Evolutionary conservation across 53 echinoderm and acorn worm genomes (phyloP).

Genomic region (Pentamera pediparva): DNA sequence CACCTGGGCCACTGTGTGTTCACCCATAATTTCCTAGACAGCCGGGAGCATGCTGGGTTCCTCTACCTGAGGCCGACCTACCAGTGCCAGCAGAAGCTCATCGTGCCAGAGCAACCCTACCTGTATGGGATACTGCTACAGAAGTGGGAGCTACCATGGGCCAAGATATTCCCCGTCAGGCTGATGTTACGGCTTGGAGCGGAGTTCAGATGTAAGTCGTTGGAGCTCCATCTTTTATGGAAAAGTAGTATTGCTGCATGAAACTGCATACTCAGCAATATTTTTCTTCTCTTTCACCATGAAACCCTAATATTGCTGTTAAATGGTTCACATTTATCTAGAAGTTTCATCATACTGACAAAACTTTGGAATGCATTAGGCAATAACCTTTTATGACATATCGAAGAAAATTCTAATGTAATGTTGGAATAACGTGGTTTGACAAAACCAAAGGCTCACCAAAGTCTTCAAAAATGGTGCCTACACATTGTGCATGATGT

Average conservation of each 20-base stretch:
- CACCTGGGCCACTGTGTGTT: conserved; percentile 88
- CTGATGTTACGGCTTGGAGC: conserved; percentile 90
- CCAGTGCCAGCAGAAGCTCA: conserved; percentile 85
- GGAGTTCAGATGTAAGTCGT: conserved; percentile 92
- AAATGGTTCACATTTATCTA: too few species aligned
- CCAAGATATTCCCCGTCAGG: conserved; percentile 91
- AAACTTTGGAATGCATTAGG: background rate
- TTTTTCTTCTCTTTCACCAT: too few species aligned
- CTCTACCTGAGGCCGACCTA: conserved; percentile 87
- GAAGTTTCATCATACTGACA: too few species aligned
- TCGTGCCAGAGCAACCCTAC: conserved; percentile 86
- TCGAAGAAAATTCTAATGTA: background rate
- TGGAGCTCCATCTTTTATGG: too few species aligned
- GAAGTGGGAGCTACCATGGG: conserved; percentile 99
- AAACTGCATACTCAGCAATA: too few species aligned
- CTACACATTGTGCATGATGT: too few species aligned
- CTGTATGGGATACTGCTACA: conserved; percentile 87
- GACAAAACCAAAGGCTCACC: too few species aligned
- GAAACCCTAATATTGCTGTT: too few species aligned
- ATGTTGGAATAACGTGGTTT: too few species aligned
- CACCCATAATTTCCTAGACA: conserved; percentile 73
- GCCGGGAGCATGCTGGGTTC: conserved; percentile 92
- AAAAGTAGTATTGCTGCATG: background rate
- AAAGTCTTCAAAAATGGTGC: too few species aligned
- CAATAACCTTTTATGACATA: background rate